Evolutionary conservation across 2,113 vertebrate species (phyloP).

Genomic region (Erythrocebus patas): DNA sequence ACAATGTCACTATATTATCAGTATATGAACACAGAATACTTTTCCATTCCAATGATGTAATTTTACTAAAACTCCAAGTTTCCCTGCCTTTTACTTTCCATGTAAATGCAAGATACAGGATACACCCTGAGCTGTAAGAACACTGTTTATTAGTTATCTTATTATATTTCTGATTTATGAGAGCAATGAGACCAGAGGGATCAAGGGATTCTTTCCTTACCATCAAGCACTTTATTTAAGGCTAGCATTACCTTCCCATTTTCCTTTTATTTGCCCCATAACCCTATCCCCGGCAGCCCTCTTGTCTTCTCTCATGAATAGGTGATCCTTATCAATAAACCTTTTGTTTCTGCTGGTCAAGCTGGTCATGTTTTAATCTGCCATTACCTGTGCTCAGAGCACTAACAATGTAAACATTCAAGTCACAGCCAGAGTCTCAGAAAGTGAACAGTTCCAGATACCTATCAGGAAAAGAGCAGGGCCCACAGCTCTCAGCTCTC

Average conservation of each 20-base stretch:
- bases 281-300: background rate
- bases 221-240: conserved; percentile 56
- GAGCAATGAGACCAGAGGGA: conserved; percentile 76
- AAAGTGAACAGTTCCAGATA: conserved; percentile 66
- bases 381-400: conserved; percentile 53
- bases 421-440: conserved; percentile 41
- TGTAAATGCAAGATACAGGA: conserved; percentile 10
- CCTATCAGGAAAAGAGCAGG: conserved; percentile 49
- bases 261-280: background rate
- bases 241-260: conserved; percentile 42
- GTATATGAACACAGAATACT: background rate
- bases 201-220: conserved; percentile 85
- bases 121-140: conserved; percentile 58
- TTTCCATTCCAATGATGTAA: background rate
- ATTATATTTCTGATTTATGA: conserved; percentile 86
- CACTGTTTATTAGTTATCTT: conserved; percentile 78
- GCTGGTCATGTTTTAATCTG: conserved; percentile 66
- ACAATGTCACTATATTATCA: background rate
- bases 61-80: background rate
- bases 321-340: conserved; percentile 24
- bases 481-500: conserved; percentile 55
- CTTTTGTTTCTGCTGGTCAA: conserved; percentile 48
- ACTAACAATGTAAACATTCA: conserved; percentile 73
- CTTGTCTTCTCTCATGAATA: conserved; percentile 33
- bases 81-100: background rate